Evolutionary conservation across 2,888 invertebrate genomes (phyloP), one percentile per base, ranked within the genome.

Genomic region (Troglohyphantes excavatus): DNA sequence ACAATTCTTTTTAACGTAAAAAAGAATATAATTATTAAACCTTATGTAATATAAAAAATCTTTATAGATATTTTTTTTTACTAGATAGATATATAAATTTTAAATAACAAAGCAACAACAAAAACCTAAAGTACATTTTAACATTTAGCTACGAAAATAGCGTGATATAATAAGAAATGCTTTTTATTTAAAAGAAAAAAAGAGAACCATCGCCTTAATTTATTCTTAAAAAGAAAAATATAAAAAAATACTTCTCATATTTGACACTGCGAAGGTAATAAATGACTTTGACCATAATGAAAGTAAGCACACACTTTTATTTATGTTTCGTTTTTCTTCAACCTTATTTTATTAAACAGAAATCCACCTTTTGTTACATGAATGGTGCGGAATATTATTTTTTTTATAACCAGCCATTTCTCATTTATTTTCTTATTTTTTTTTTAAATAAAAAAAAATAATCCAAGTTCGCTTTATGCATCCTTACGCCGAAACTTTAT

Each of bases 231-330:
- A 81, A 68, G 26, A 39, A 33, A 53, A 68, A 53, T 65, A 68
- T 23, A 81, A 78, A 67, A n/a, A 67, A 53, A 17, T 33, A 11
- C 61, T n/a, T 17, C 11, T 61, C 75, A 61, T 29, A 68, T 81
- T 81, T 81, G 79, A 81, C 79, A 81, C 53, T 68, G 29, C n/a
- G 46, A 67, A 21, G 67, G 68, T 81, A 81, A 81, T 81, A 81
- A 81, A 81, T 81, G 79, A 53, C 67, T 53, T 53, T 43, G 13
- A 27, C 67, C 43, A 65, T 67, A 81, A 81, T 81, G 67, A 81
- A 68, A 26, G 68, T 27, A 53, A 68, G 79, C 67, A 27, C 67
- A 79, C 27, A 19, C 67, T 81, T 81, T 81, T 53, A 81, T 81
- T 81, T 53, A 81, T 68, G 68, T 21, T 23, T 13, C 65, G 17